phyloP scores from a whole-genome alignment of 2,797 vertebrate species.

The Rhinichthys osculus region DNA sequence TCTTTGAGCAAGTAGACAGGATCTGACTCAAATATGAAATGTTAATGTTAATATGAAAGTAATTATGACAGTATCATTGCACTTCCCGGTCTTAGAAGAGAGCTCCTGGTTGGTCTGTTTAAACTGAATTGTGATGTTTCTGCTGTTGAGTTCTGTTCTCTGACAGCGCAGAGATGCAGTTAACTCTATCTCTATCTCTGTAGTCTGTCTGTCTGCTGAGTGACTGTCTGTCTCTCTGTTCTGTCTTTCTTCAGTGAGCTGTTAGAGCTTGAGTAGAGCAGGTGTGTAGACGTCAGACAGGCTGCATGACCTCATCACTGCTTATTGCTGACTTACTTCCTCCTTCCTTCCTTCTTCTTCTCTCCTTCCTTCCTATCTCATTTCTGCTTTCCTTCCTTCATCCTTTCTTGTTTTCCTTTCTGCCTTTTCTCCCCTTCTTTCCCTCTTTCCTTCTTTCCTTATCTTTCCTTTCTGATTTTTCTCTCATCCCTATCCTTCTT shows the following conservation, averaged over 20 bases:
- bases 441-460: neutral
- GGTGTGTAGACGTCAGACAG: constrained; percentile 84
- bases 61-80: too few relatives aligned
- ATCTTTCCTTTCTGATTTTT: too few relatives aligned
- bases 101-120: too few relatives aligned
- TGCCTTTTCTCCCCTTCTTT: neutral
- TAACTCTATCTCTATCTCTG: constrained; percentile 68
- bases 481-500: too few relatives aligned
- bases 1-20: too few relatives aligned
- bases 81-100: neutral
- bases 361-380: neutral
- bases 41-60: too few relatives aligned
- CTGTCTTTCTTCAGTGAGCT: constrained; percentile 84
- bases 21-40: neutral
- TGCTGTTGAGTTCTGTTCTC: neutral
- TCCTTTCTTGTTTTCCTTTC: neutral
- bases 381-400: constrained; percentile 30
- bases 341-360: constrained; percentile 15
- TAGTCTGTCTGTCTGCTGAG: constrained; percentile 76
- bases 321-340: constrained; percentile 42
- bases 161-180: neutral
- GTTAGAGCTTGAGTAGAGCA: constrained; percentile 83
- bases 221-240: constrained; percentile 83
- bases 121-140: too few relatives aligned
- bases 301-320: constrained; percentile 73